Evolutionary conservation across 2,113 vertebrate genomes (phyloP), one percentile per base, ranked within the genome.

Genomic region (Anas platyrhynchos): DNA sequence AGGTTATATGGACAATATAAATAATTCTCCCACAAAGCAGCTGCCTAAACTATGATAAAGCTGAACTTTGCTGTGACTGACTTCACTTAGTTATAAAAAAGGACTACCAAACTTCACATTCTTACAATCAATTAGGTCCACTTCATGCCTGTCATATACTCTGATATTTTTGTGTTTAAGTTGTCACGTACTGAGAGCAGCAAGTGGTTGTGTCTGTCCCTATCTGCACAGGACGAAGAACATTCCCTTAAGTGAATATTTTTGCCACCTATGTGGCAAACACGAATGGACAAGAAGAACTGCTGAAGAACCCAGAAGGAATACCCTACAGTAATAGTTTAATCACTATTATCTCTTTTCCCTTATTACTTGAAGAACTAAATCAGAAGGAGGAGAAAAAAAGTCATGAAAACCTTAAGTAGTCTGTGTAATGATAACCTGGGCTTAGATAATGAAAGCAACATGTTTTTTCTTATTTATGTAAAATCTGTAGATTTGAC

Each of bases 101-200:
- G 31, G 76, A 58, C 34, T 58, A 78, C 13, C 1, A 4, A 77
- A 80, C 12, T 71, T 83, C 56, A 22, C n/a, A 31, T 55, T 54
- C 48, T 75, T 84, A 55, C 7, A 56, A 41, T 50, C 59, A 46
- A 75, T 55, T 34, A 75, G 20, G 27, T 36, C 36, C 0, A 1
- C 18, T 41, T 63, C 36, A 22, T 2, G 1, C 58, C 66, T 74
- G 41, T 20, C 0, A 2, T 11, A 26, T 27, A 46, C 44, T 25
- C 41, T 25, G n/a, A 21, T 23, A 63, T 13, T 13, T 82, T 79
- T 50, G 26, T 38, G 29, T 66, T 44, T 25, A 79, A 72, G 32
- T 2, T 63, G 31, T 20, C 69, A 88, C 0, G 2, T 15, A 29
- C 26, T 59, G 61, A 69, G 81, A 89, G 44, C 16, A 91, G 52